These are phyloP conservation scores for Pristionchus japonicus DNA, from an alignment of 2,888 invertebrate genomes.

Conservation along the genomic window DNA sequence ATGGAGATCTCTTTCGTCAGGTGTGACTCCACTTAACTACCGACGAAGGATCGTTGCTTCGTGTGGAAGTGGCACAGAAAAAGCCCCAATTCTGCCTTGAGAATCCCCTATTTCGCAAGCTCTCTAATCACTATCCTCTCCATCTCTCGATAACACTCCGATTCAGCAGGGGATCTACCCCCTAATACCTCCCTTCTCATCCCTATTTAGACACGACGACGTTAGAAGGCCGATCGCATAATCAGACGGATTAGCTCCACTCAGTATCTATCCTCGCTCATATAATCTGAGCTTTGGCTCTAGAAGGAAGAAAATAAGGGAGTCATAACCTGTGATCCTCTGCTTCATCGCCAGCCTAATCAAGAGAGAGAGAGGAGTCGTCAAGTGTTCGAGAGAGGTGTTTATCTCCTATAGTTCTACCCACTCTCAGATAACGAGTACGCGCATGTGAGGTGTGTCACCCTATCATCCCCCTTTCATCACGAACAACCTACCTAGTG, in stretches of 20 bases:
- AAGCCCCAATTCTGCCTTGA: not conserved
- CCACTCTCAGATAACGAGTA: not conserved
- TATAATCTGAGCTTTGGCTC: not conserved
- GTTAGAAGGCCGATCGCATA: not conserved
- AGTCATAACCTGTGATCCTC: not conserved
- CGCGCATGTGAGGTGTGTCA: slow-evolving; percentile 1
- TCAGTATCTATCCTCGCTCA: not conserved
- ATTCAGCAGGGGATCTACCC: not conserved
- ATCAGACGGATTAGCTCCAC: not conserved
- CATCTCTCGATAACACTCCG: not conserved
- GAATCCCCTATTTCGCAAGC: not conserved
- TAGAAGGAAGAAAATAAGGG: not conserved
- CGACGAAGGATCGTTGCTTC: not conserved
- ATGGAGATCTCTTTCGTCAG: not conserved
- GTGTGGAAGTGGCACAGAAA: not conserved
- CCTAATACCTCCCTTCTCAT: not conserved
- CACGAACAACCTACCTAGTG: not conserved
- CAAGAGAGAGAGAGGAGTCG: not conserved
- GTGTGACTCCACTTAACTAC: not conserved
- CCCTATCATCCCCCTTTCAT: not conserved
- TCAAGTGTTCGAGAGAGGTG: not conserved
- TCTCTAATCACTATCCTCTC: not conserved
- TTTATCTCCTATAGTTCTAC: not conserved
- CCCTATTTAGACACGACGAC: not conserved
- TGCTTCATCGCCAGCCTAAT: not conserved